A percentile compares a stretch with the other conserved stretches of the same genome.
These are phyloP conservation scores for Pristionchus mayeri DNA, from an alignment of 2,888 invertebrate genomes.

Conservation along the genomic window DNA sequence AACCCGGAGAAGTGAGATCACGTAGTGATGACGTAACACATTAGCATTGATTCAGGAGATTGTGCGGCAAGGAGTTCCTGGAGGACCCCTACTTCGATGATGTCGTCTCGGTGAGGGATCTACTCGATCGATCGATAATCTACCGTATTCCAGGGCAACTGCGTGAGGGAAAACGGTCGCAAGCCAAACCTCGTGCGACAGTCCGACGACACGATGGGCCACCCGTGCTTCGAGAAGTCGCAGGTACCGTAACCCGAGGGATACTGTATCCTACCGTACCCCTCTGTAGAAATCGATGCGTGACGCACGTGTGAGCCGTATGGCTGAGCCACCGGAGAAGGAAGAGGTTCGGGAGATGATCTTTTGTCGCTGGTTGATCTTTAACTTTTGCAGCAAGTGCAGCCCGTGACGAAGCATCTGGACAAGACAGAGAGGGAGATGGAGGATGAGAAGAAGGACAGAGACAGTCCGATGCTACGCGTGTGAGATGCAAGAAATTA, in stretches of 20 bases:
- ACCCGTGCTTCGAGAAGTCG: conserved; percentile 31
- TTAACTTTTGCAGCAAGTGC: background rate
- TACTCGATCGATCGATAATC: background rate
- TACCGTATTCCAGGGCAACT: background rate
- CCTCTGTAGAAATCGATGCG: conserved; percentile 5
- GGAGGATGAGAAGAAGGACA: background rate
- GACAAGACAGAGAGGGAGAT: background rate
- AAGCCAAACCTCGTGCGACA: background rate
- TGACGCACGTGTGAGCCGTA: conserved; percentile 10
- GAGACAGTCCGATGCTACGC: background rate
- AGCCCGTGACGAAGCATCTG: background rate
- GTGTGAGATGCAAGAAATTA: conserved; percentile 19
- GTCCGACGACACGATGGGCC: conserved; percentile 33
- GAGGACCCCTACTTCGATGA: conserved; percentile 46
- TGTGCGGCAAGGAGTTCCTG: conserved; percentile 24
- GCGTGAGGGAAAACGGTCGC: background rate
- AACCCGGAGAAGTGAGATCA: conserved; percentile 30
- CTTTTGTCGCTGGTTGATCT: background rate
- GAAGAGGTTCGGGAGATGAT: conserved; percentile 13
- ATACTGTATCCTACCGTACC: background rate
- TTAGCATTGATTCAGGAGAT: conserved; percentile 5
- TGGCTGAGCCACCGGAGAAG: conserved; percentile 38
- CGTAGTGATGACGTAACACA: background rate
- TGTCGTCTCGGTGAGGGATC: conserved; percentile 10
- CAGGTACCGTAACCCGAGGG: conserved; percentile 30